phyloP scores from a whole-genome alignment of 1,140 invertebrate genomes.

The Drosophila mojavensis region DNA sequence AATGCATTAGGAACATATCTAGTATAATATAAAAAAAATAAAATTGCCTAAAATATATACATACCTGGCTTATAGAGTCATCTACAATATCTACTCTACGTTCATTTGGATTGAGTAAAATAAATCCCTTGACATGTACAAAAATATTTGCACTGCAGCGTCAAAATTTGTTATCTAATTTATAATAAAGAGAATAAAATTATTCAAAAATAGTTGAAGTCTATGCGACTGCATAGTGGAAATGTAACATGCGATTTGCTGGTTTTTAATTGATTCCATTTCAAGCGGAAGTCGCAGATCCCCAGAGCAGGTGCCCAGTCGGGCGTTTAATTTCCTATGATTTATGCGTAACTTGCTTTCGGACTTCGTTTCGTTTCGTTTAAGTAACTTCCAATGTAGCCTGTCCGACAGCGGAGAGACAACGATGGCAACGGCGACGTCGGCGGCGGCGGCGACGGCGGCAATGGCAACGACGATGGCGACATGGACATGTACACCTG shows the following conservation, averaged over 20 bases:
- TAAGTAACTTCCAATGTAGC: constrained; percentile 45
- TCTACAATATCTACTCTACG: no score
- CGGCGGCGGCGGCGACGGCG: no score
- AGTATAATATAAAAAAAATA: no score
- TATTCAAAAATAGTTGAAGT: no score
- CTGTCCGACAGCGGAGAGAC: constrained; percentile 16
- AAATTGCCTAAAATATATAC: no score
- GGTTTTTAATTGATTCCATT: constrained; percentile 42
- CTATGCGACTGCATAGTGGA: not conserved
- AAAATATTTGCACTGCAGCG: no score
- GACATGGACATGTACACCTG: constrained; percentile 66
- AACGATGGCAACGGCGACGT: not conserved
- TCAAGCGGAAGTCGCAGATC: constrained; percentile 38
- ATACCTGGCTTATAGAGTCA: no score
- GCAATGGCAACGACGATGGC: not conserved
- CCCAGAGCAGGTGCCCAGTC: not conserved
- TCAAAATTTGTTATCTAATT: no score
- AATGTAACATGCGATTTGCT: constrained; percentile 7
- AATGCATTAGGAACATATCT: no score
- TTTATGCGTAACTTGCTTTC: constrained; percentile 69
- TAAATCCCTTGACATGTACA: no score
- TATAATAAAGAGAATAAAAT: no score
- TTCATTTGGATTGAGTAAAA: no score
- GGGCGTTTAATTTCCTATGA: constrained; percentile 75
- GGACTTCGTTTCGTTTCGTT: constrained; percentile 34